Percentiles rank a stretch among this genome's conserved stretches.
Evolutionary conservation across 1,140 invertebrate species (phyloP).

Genomic region (Aricia agestis): DNA sequence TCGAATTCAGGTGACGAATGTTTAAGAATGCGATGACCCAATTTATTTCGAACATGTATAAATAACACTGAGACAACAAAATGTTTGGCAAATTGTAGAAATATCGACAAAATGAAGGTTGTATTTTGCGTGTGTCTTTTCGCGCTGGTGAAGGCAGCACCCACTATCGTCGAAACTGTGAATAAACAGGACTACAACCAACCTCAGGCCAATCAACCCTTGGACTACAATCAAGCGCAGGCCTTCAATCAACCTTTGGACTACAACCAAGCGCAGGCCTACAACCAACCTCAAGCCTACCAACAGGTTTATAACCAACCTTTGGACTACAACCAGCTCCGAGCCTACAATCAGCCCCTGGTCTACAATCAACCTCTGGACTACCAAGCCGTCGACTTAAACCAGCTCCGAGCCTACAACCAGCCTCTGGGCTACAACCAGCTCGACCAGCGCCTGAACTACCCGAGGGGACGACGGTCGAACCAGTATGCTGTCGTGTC

Average conservation of each 20-base stretch:
- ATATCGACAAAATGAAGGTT: constrained; percentile 44
- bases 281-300: not conserved
- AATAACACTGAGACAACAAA: constrained; percentile 39
- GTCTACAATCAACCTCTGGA: not conserved
- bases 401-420: not conserved
- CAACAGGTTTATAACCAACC: not conserved
- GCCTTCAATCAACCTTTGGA: not conserved
- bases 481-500: constrained; percentile 21
- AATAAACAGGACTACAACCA: not conserved
- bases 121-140: constrained; percentile 35
- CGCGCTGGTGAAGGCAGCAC: constrained; percentile 29
- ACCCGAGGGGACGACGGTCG: constrained; percentile 23
- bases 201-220: not conserved
- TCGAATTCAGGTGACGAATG: not conserved
- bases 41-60: constrained; percentile 46
- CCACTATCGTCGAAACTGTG: constrained; percentile 27
- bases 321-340: not conserved
- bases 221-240: not conserved
- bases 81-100: constrained; percentile 29
- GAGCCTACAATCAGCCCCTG: not conserved
- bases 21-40: constrained; percentile 3
- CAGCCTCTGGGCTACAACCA: not conserved
- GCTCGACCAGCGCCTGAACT: constrained; percentile 10
- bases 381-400: not conserved
- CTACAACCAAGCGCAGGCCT: not conserved